Percentiles rank a stretch among this genome's conserved stretches.
Conservation (phyloP, 2,888 invertebrate genomes). For the Agrilus cyanescens region DNA sequence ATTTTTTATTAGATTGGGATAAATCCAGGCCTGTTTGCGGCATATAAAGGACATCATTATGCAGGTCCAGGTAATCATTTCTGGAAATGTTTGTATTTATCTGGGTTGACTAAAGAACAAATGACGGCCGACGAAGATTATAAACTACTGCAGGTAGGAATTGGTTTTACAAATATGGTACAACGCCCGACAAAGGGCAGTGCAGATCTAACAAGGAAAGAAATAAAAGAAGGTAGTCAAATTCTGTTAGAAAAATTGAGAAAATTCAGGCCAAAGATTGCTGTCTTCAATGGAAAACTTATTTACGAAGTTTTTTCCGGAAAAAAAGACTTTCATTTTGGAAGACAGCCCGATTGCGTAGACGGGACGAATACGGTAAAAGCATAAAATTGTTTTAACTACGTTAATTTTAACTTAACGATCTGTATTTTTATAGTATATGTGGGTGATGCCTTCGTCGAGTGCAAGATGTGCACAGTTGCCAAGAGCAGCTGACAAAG, state of each 20-base stretch:
- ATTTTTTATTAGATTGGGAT: constrained; percentile 75
- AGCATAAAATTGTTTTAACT: constrained; percentile 14
- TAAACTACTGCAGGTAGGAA: constrained; percentile 83
- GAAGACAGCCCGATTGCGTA: constrained; percentile 85
- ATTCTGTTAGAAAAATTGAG: constrained; percentile 80
- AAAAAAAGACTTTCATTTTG: constrained; percentile 94
- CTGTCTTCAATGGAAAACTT: constrained; percentile 96
- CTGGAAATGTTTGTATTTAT: constrained; percentile 94
- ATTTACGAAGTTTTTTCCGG: constrained; percentile 97
- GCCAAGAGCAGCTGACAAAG: constrained; percentile 95
- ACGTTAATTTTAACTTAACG: neutral
- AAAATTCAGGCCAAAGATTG: constrained; percentile 90
- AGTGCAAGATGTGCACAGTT: constrained; percentile 94
- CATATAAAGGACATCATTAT: constrained; percentile 97
- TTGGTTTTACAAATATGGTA: constrained; percentile 98
- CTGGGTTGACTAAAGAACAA: constrained; percentile 87
- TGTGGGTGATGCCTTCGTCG: constrained; percentile 99
- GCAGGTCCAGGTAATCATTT: constrained; percentile 98
- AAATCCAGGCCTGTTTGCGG: constrained; percentile 94
- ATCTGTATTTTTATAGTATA: constrained; percentile 53
- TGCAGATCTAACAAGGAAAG: constrained; percentile 85
- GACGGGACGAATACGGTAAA: constrained; percentile 90
- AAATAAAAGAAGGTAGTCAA: constrained; percentile 88
- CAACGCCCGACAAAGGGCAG: constrained; percentile 90
- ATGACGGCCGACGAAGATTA: constrained; percentile 95